Conservation (phyloP, 2,888 invertebrate genomes). For the Mystacides longicornis region DNA sequence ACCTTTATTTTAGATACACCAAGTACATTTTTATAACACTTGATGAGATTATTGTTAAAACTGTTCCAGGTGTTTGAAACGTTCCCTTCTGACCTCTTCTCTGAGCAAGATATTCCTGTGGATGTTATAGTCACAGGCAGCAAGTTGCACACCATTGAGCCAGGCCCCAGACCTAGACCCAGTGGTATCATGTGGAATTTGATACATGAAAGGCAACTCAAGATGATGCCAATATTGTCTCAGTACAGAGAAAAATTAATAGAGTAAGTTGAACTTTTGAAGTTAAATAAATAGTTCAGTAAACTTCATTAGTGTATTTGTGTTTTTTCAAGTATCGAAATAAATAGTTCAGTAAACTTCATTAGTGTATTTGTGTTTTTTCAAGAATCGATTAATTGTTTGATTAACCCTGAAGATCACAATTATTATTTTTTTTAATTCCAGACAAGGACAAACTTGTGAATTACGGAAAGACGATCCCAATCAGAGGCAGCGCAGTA, state of each 20-base stretch:
- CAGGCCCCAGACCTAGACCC: slow-evolving; percentile 6
- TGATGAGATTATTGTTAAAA: not conserved
- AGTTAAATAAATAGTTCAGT: too few species aligned
- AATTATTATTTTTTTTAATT: not conserved
- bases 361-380: not conserved
- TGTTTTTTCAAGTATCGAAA: too few species aligned
- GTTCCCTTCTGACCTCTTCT: slow-evolving; percentile 66
- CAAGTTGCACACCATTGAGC: slow-evolving; percentile 42
- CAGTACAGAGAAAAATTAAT: slow-evolving; percentile 60
- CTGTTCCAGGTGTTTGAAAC: slow-evolving; percentile 57
- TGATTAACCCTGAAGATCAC: not conserved
- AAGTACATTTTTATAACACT: too few species aligned
- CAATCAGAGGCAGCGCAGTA: slow-evolving; percentile 29
- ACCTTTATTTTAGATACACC: too few species aligned
- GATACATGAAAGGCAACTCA: slow-evolving; percentile 62
- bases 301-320: too few species aligned
- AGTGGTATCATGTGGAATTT: slow-evolving; percentile 71
- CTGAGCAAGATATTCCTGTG: slow-evolving; percentile 74
- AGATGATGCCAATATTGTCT: slow-evolving; percentile 65
- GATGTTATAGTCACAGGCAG: slow-evolving; percentile 83
- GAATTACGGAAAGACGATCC: slow-evolving; percentile 54
- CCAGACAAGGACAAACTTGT: slow-evolving; percentile 54
- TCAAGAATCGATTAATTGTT: too few species aligned
- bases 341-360: too few species aligned
- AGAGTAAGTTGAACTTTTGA: too few species aligned